Base-by-base conservation (phyloP, 2,113 vertebrate species). In the Anhinga rufa region DNA sequence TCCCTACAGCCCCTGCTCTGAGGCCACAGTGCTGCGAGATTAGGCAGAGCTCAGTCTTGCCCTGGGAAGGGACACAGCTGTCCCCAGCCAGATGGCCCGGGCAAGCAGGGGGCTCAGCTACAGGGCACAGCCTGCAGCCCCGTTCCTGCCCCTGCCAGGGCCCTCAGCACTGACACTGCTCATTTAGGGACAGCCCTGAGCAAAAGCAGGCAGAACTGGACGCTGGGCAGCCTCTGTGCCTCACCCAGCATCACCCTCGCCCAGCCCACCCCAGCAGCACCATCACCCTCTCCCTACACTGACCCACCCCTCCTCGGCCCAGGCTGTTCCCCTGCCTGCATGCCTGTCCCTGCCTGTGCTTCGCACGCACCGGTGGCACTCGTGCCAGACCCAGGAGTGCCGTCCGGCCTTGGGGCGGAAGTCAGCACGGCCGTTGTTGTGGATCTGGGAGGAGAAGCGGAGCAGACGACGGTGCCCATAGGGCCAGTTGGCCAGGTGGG, bases 331-430 rank as follows among this genome's bases (percentile, higher is more conserved):
- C 51, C 40, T 58, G 17, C 31, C 36, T 11, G 6, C 36, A 2
- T 0, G 9, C 25, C 82, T 3, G 3, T 25, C 61, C 24, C 24
- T 29, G 34, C 48, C 57, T 5, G 0, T 6, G 29, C 75, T 2
- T 0, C 1, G 0, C 87, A 88, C 97, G 65, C 98, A 99, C 99
- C 99, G 98, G 17, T 99, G 99, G 74, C 99, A 99, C 70, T 99
- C 99, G 1, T 99, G 99, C 99, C 99, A 99, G 88, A 99, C 98
- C 99, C 99, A 99, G 40, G 99, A 99, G 98, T 99, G 99, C 26
- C 99, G 98, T 5, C 99, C 99, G 0, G 99, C 99, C 90, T 99
- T 99, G 51, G 99, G 99, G 51, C 99, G 98, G 97, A 99, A 99
- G 96, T 99, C 99, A 0, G 99, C 99, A 0, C 99, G 98, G 14